Evolutionary conservation across 2,888 invertebrate species (phyloP).

Genomic region (Flexamia atlantica): DNA sequence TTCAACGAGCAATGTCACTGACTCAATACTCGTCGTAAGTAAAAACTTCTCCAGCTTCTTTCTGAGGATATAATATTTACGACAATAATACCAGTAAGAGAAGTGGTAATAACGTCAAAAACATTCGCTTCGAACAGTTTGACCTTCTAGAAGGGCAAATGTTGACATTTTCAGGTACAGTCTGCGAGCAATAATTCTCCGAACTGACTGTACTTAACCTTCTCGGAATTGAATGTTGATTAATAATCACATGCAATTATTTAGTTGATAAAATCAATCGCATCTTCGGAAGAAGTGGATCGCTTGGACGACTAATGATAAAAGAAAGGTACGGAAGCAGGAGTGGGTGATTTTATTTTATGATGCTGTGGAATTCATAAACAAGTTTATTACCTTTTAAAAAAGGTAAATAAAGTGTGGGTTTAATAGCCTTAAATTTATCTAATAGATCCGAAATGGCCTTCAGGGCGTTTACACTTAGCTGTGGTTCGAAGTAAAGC

Average conservation of each 20-base stretch:
- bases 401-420: too few species aligned
- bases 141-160: constrained; percentile 56
- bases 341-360: too few species aligned
- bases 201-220: constrained; percentile 36
- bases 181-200: constrained; percentile 26
- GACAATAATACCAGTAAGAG: not conserved
- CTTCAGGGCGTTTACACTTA: too few species aligned
- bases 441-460: too few species aligned
- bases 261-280: constrained; percentile 26
- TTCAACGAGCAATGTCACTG: too few species aligned
- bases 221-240: constrained; percentile 23
- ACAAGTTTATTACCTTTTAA: too few species aligned
- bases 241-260: constrained; percentile 28
- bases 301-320: not conserved
- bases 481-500: too few species aligned
- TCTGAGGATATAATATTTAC: not conserved
- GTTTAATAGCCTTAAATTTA: too few species aligned
- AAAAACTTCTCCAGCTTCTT: too few species aligned
- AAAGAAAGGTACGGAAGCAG: too few species aligned
- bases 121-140: constrained; percentile 28
- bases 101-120: constrained; percentile 37
- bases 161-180: constrained; percentile 56
- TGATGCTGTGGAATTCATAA: too few species aligned
- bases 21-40: too few species aligned
- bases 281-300: not conserved